Conservation (phyloP, 1,140 invertebrate species). For the Hestina assimilis region DNA sequence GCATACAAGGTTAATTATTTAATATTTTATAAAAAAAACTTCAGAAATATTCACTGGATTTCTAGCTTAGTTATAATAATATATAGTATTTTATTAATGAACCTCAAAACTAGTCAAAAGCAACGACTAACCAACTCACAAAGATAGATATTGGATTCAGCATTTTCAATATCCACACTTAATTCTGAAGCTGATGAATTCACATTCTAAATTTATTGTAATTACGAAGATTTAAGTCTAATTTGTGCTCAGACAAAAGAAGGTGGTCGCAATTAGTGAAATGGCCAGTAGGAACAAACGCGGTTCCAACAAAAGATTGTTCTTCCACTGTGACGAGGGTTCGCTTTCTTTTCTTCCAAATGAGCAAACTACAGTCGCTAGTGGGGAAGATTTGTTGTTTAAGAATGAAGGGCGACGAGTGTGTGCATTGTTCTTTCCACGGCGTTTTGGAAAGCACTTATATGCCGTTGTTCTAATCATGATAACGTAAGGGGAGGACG, state of each 20-base stretch:
- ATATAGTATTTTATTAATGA: not conserved
- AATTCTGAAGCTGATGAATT: conserved; percentile 22
- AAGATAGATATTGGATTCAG: conserved; percentile 5
- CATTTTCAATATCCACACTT: conserved; percentile 15
- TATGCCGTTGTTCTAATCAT: conserved; percentile 64
- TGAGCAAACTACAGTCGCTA: conserved; percentile 72
- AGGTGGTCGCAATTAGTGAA: conserved; percentile 74
- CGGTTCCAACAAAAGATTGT: conserved; percentile 63
- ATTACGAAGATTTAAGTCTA: conserved; percentile 61
- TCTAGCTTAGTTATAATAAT: not conserved
- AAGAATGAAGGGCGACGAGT: conserved; percentile 64
- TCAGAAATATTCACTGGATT: too few species aligned
- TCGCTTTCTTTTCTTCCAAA: conserved; percentile 76
- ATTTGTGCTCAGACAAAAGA: conserved; percentile 65
- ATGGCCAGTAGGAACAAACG: conserved; percentile 74
- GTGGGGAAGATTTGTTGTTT: conserved; percentile 70
- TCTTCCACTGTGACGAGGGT: conserved; percentile 53
- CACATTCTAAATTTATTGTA: conserved; percentile 41
- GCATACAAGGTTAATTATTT: too few species aligned
- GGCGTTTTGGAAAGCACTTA: conserved; percentile 69
- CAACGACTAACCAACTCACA: not conserved
- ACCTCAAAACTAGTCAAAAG: not conserved
- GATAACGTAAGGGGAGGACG: conserved; percentile 50
- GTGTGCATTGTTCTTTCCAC: conserved; percentile 63
- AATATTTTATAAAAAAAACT: too few species aligned